phyloP scores from a whole-genome alignment of 2,797 vertebrate genomes.

The Myoxocephalus aenaeus region DNA sequence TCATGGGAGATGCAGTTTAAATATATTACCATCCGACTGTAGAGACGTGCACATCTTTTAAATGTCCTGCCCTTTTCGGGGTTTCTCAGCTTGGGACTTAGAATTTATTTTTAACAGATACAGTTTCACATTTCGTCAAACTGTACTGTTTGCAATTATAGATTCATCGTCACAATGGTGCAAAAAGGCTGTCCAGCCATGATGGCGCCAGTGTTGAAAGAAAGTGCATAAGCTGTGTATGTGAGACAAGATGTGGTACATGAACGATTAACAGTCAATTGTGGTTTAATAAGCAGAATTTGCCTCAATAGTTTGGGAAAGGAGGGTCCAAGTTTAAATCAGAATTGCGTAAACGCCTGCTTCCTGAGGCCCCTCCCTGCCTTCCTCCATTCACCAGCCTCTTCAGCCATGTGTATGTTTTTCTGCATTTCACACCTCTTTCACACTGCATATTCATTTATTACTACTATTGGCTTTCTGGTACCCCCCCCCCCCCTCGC shows the following conservation, averaged over 20 bases:
- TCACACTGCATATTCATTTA: conserved; percentile 88
- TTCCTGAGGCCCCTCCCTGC: conserved; percentile 52
- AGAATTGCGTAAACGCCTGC: conserved; percentile 66
- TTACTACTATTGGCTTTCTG: conserved; percentile 56
- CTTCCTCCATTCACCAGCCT: conserved; percentile 30
- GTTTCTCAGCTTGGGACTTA: neutral
- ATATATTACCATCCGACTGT: conserved; percentile 2
- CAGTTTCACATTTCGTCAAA: neutral
- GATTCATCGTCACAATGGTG: neutral
- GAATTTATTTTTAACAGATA: neutral
- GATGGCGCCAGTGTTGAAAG: neutral
- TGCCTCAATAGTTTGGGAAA: conserved; percentile 29
- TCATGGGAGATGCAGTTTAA: neutral
- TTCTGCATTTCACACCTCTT: conserved; percentile 58
- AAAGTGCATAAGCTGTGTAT: neutral
- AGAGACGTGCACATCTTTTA: neutral
- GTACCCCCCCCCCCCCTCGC: neutral
- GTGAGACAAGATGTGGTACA: neutral
- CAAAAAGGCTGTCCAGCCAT: neutral
- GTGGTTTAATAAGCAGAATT: neutral
- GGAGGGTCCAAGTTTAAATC: conserved; percentile 31
- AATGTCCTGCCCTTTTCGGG: neutral
- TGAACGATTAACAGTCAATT: neutral
- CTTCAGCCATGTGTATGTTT: conserved; percentile 51
- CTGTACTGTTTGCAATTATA: conserved; percentile 1